Evolutionary conservation across 2,888 invertebrate genomes (phyloP).

Genomic region (Tillus elongatus): DNA sequence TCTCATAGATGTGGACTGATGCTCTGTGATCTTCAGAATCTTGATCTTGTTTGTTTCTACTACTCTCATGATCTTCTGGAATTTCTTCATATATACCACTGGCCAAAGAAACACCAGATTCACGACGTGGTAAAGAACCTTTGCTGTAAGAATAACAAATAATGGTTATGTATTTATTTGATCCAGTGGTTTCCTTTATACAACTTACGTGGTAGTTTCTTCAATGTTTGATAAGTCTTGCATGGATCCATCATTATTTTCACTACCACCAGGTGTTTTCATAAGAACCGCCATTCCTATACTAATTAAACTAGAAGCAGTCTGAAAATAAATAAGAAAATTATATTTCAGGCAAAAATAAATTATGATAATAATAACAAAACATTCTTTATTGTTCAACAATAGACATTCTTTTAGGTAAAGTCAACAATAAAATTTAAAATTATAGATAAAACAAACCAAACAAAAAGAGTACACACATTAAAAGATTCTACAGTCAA

Average conservation of each 20-base stretch:
- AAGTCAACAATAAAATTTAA: too few relatives aligned
- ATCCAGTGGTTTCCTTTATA: too few relatives aligned
- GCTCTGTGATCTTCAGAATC: conserved; percentile 12
- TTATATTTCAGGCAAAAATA: conserved; percentile 1
- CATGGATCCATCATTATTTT: conserved; percentile 38
- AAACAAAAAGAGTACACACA: too few relatives aligned
- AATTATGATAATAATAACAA: too few relatives aligned
- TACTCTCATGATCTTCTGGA: conserved; percentile 37
- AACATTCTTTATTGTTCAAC: too few relatives aligned
- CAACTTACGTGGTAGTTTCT: conserved; percentile 17
- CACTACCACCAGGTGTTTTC: conserved; percentile 41
- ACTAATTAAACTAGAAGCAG: conserved; percentile 35
- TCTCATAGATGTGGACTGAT: conserved; percentile 38
- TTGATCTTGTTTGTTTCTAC: conserved; percentile 12
- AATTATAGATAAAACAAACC: too few relatives aligned
- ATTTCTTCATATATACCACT: conserved; percentile 66
- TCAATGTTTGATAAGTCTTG: conserved; percentile 26
- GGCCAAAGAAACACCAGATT: conserved; percentile 51
- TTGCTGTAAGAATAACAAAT: conserved; percentile 15
- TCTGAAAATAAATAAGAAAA: conserved; percentile 26
- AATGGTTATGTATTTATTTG: too few relatives aligned
- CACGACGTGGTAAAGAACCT: conserved; percentile 39
- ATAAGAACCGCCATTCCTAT: conserved; percentile 36
- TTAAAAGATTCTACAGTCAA: too few relatives aligned
- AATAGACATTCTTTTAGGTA: too few relatives aligned